Conservation (phyloP, 2,113 vertebrate species). For the Nothobranchius kuhntae region DNA sequence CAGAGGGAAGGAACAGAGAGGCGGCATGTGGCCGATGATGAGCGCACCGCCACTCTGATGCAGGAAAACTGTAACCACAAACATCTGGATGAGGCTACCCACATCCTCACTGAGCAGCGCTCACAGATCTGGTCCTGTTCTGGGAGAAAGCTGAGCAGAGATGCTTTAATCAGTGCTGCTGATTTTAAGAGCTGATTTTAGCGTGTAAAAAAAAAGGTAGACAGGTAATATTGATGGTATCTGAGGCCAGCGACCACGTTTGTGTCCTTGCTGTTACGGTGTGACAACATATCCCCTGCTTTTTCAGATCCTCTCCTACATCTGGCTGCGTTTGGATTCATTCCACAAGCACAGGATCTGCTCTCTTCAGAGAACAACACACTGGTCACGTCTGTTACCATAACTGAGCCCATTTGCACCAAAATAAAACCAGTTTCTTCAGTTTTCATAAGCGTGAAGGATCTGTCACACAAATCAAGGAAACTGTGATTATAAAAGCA, state of each 20-base stretch:
- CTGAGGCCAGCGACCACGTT: too few species aligned
- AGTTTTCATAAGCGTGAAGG: background rate
- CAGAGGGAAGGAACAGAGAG: background rate
- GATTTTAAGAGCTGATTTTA: slow-evolving; percentile 13
- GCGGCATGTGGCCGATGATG: background rate
- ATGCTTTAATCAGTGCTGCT: background rate
- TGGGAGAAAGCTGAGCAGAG: slow-evolving; percentile 10
- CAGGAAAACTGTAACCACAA: slow-evolving; percentile 37
- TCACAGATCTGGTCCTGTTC: slow-evolving; percentile 12
- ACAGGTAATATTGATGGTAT: background rate
- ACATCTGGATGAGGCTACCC: slow-evolving; percentile 35
- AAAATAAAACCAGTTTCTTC: slow-evolving; percentile 12
- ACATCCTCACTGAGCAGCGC: slow-evolving; percentile 39
- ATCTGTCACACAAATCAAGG: background rate
- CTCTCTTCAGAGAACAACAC: slow-evolving; percentile 4
- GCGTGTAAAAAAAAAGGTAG: too few species aligned
- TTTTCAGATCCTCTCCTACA: slow-evolving; percentile 22
- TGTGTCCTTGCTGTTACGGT: slow-evolving; percentile 3
- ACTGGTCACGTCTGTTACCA: background rate
- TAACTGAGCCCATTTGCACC: slow-evolving; percentile 37
- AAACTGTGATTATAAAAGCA: background rate
- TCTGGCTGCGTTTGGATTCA: slow-evolving; percentile 30
- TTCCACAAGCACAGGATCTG: slow-evolving; percentile 11
- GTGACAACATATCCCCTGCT: slow-evolving; percentile 18
- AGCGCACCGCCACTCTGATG: slow-evolving; percentile 27